These are phyloP conservation scores for Pyrgilauda ruficollis DNA, from an alignment of 2,113 vertebrate species.

Conservation along the genomic window DNA sequence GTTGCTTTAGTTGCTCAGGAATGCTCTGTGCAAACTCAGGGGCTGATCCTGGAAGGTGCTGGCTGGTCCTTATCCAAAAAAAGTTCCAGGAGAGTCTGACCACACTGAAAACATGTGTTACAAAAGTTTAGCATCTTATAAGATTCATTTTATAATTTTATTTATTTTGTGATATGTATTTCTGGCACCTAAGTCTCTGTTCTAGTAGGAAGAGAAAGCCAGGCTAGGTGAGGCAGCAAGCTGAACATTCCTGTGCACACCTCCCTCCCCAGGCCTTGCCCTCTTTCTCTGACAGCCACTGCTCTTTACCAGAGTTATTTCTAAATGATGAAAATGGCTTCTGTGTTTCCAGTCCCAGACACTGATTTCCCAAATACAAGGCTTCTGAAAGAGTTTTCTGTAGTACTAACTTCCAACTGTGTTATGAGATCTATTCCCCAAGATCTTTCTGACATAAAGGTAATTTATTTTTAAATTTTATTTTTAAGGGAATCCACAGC, in stretches of 20 bases:
- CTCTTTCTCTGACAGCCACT: neutral
- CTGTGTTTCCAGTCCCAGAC: neutral
- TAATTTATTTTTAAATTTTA: neutral
- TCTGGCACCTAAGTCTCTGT: neutral
- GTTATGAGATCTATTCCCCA: neutral
- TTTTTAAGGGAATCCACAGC: neutral
- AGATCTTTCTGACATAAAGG: neutral
- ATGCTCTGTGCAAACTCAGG: neutral
- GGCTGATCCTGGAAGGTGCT: neutral
- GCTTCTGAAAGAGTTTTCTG: neutral
- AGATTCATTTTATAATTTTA: neutral
- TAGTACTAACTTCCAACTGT: neutral
- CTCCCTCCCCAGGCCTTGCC: neutral
- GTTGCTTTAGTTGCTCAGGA: neutral
- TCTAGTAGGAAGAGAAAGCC: neutral
- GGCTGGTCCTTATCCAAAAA: neutral
- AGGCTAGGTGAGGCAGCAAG: neutral
- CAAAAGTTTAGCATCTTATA: neutral
- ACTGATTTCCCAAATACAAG: neutral
- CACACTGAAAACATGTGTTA: neutral
- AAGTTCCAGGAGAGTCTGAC: neutral
- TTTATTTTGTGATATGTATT: neutral
- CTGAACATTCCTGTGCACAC: neutral
- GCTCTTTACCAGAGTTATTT: neutral
- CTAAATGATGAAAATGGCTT: neutral